These are phyloP conservation scores for Chloroclysta siterata DNA, from an alignment of 2,888 invertebrate genomes.

Conservation along the genomic window DNA sequence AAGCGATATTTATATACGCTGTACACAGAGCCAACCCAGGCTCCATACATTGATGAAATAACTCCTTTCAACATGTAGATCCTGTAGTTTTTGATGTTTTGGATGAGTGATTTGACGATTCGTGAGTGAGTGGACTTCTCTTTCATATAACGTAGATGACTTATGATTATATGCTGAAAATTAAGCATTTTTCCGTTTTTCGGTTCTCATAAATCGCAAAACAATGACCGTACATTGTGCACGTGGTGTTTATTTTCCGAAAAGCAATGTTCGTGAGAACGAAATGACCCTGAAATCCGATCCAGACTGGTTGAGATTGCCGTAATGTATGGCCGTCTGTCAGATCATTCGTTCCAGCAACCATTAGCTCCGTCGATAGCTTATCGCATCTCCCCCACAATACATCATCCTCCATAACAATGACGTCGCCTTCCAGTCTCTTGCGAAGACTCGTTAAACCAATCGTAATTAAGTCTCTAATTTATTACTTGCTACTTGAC, in stretches of 20 bases:
- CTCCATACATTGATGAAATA: no score
- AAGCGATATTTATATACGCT: no score
- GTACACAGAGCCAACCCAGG: no score
- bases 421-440: slow-evolving; percentile 60
- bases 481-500: slow-evolving; percentile 63
- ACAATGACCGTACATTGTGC: no score
- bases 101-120: no score
- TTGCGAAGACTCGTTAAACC: slow-evolving; percentile 66
- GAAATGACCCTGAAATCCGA: slow-evolving; percentile 11
- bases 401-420: slow-evolving; percentile 65
- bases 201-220: neutral
- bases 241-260: neutral
- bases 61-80: no score
- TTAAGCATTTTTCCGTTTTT: neutral
- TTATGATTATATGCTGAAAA: neutral
- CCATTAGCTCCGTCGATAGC: slow-evolving; percentile 60
- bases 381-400: slow-evolving; percentile 54
- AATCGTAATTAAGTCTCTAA: slow-evolving; percentile 70
- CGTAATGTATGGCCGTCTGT: slow-evolving; percentile 47
- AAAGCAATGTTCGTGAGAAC: slow-evolving; percentile 8
- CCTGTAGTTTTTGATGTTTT: no score
- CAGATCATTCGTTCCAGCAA: slow-evolving; percentile 41
- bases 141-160: no score
- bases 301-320: slow-evolving; percentile 17
- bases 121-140: no score